Percentiles rank a stretch among this genome's conserved stretches.
Evolutionary conservation across 2,888 invertebrate species (phyloP).

Genomic region (Noctua pronuba): DNA sequence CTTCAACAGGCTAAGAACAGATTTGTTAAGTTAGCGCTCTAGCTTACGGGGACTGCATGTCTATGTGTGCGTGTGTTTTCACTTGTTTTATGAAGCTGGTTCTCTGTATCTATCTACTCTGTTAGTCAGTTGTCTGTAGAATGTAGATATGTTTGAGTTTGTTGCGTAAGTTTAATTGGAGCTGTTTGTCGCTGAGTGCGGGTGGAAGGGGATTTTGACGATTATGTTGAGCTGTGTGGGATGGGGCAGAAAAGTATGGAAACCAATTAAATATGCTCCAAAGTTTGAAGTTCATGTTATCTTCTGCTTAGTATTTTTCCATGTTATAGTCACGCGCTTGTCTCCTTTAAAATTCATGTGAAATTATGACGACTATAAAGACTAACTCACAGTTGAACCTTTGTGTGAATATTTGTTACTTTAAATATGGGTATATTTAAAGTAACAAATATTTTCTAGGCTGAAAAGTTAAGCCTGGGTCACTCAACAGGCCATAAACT

Average conservation of each 20-base stretch:
- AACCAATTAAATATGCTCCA: not conserved
- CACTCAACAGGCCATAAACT: not conserved
- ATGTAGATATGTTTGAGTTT: slow-evolving; percentile 48
- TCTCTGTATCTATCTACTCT: slow-evolving; percentile 23
- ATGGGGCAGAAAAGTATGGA: not conserved
- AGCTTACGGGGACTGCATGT: not conserved
- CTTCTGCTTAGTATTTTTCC: not conserved
- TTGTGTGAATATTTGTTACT: too few species aligned
- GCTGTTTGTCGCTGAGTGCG: slow-evolving; percentile 42
- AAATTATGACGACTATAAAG: not conserved
- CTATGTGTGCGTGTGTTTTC: not conserved
- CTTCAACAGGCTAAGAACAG: not conserved
- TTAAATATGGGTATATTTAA: too few species aligned
- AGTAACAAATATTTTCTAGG: not conserved
- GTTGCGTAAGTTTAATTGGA: slow-evolving; percentile 53
- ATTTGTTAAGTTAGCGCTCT: not conserved
- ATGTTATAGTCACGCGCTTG: not conserved
- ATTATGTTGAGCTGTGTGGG: slow-evolving; percentile 5
- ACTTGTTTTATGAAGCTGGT: not conserved
- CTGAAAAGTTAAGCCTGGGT: not conserved
- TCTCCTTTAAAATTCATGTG: not conserved
- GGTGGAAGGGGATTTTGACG: slow-evolving; percentile 13
- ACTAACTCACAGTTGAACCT: not conserved
- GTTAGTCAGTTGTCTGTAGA: slow-evolving; percentile 22
- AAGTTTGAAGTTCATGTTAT: not conserved